Percentiles rank a stretch among this genome's conserved stretches.
Evolutionary conservation across 2,797 vertebrate species (phyloP).

Genomic region (Crocodylus rhombifer): DNA sequence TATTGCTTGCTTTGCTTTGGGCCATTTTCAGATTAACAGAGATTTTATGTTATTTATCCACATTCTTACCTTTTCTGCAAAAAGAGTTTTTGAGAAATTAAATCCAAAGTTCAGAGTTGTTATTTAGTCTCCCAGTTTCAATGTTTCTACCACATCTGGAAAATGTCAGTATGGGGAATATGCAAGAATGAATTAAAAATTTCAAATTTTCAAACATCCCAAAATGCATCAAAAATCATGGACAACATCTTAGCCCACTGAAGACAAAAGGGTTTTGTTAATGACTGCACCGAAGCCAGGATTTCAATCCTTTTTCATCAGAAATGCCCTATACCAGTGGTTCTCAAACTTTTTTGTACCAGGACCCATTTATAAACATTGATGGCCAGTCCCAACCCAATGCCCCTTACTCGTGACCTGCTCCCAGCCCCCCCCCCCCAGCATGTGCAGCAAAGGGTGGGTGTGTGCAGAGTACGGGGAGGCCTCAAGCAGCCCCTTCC

Average conservation of each 20-base stretch:
- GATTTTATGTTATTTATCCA: background rate
- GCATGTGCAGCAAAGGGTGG: too few species aligned
- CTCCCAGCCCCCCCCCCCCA: too few species aligned
- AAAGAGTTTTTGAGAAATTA: background rate
- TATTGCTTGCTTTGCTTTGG: background rate
- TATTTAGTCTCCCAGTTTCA: background rate
- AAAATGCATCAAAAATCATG: background rate
- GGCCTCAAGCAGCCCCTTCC: too few species aligned
- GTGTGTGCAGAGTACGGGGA: too few species aligned
- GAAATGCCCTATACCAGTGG: background rate
- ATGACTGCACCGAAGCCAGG: conserved; percentile 35
- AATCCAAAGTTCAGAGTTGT: conserved; percentile 38
- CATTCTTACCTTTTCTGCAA: background rate
- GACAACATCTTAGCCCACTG: background rate
- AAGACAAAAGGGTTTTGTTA: background rate
- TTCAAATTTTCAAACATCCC: conserved; percentile 1
- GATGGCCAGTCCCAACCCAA: too few species aligned
- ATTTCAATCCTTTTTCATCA: conserved; percentile 28
- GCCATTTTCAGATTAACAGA: background rate
- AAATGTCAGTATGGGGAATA: background rate
- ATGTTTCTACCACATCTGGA: background rate
- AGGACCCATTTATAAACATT: too few species aligned
- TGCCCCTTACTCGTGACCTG: too few species aligned
- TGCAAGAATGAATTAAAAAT: conserved; percentile 14
- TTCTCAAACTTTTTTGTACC: too few species aligned